Percentiles rank a stretch among this genome's conserved stretches.
Conservation (phyloP, 2,797 vertebrate genomes). For the Euphonia xanthogaster region DNA sequence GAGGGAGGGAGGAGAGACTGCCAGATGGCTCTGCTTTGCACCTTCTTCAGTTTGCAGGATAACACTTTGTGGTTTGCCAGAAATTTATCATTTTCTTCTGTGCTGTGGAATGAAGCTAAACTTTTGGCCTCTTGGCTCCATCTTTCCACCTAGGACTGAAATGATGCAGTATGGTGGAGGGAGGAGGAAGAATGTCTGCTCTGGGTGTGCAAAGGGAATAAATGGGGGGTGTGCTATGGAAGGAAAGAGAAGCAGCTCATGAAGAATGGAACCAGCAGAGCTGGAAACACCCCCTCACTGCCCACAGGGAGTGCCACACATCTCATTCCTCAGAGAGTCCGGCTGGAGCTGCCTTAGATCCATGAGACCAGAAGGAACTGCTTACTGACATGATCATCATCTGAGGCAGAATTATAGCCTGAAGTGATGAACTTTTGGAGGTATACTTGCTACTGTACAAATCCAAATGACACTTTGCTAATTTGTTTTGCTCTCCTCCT, state of each 20-base stretch:
- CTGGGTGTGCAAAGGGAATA: neutral
- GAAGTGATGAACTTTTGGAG: neutral
- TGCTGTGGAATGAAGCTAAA: neutral
- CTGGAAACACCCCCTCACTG: constrained; percentile 13
- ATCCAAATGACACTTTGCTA: neutral
- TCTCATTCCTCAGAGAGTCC: neutral
- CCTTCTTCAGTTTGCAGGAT: constrained; percentile 23
- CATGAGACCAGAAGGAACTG: neutral
- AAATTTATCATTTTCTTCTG: neutral
- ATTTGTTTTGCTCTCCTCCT: neutral
- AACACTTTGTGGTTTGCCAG: constrained; percentile 3
- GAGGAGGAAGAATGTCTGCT: neutral
- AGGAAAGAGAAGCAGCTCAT: neutral
- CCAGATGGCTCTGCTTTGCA: constrained; percentile 61
- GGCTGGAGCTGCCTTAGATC: neutral
- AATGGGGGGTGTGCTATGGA: neutral
- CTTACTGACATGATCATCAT: neutral
- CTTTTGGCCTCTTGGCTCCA: neutral
- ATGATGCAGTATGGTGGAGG: neutral
- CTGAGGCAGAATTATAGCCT: neutral
- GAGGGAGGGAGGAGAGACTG: constrained; percentile 46
- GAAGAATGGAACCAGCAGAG: neutral
- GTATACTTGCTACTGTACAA: neutral
- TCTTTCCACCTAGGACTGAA: neutral
- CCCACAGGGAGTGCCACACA: neutral